Percentiles rank a stretch among this genome's conserved stretches.
Conservation (phyloP, 2,113 vertebrate species). For the Microcebus lehilahytsara region DNA sequence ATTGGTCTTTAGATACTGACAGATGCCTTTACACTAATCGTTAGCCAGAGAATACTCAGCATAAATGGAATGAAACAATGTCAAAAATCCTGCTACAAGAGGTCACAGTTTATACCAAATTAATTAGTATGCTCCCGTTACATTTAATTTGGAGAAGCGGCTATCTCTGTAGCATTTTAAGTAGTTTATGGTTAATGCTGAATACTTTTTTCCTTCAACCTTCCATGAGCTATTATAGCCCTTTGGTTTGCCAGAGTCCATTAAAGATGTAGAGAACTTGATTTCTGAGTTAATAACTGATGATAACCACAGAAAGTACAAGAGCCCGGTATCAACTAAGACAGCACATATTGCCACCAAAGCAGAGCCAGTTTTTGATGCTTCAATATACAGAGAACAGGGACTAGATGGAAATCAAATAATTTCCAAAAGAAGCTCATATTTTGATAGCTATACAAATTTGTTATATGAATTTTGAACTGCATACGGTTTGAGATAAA, state of each 20-base stretch:
- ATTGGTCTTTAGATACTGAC: background rate
- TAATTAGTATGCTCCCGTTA: background rate
- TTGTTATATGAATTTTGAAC: background rate
- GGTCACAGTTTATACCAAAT: background rate
- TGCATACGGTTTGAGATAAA: background rate
- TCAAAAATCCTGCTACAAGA: background rate
- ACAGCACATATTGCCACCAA: background rate
- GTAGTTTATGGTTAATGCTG: background rate
- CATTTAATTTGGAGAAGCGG: background rate
- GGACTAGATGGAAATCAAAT: background rate
- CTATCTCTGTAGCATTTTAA: background rate
- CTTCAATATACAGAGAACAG: background rate
- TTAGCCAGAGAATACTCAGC: conserved; percentile 1
- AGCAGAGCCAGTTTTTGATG: background rate
- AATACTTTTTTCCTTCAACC: background rate
- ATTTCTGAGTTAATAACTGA: background rate
- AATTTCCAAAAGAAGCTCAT: background rate
- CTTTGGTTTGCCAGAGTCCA: background rate
- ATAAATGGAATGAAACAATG: background rate
- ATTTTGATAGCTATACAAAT: background rate
- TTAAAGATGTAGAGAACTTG: background rate
- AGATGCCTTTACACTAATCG: background rate
- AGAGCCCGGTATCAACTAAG: background rate
- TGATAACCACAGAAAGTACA: background rate
- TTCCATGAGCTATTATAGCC: background rate